Evolutionary conservation across 1,140 invertebrate genomes (phyloP), one percentile per base, ranked within the genome.

Genomic region (Bombus sibiricus): DNA sequence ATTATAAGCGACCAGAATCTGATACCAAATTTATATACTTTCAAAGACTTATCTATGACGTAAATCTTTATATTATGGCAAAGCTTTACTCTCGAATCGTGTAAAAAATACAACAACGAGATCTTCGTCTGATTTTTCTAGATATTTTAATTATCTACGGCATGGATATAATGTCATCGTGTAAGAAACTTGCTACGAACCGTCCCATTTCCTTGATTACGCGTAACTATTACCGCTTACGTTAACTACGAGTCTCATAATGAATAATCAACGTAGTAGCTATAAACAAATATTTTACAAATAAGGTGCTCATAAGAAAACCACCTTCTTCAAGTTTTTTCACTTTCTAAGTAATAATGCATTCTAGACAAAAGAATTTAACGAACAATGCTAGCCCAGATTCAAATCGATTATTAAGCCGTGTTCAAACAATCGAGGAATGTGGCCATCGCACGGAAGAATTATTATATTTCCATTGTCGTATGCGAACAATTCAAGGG

Each of bases 181-280:
- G 34, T 86, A 85, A 87, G 64, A 71, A 87, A 66, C 74, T 22
- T 25, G 57, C 64, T n/a, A 6, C 22, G 74, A 32, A 28, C 32
- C 25, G 57, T n/a, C 64, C 59, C 47, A 69, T 68, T 83, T 84
- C 43, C 80, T 79, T 75, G 62, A 83, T 88, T 86, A 88, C 62
- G 62, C 15, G n/a, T 15, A 32, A 43, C 43, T 34, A 81, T 82
- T 47, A 85, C 84, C 9, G 81, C 81, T 81, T 34, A 83, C 69
- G 47, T 18, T 22, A 53, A 53, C 47, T 8, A 77, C 77, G 53
- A 71, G 64, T 78, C 85, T 90, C 91, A 73, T 93, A 91, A 92
- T 87, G 92, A 86, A 86, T 90, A 92, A 92, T 92, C 88, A 93
- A 81, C 53, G 32, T n/a, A 39, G 25, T 28, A 62, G 71, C 79